phyloP scores from a whole-genome alignment of 2,888 invertebrate genomes.

The Laspeyria flexula region DNA sequence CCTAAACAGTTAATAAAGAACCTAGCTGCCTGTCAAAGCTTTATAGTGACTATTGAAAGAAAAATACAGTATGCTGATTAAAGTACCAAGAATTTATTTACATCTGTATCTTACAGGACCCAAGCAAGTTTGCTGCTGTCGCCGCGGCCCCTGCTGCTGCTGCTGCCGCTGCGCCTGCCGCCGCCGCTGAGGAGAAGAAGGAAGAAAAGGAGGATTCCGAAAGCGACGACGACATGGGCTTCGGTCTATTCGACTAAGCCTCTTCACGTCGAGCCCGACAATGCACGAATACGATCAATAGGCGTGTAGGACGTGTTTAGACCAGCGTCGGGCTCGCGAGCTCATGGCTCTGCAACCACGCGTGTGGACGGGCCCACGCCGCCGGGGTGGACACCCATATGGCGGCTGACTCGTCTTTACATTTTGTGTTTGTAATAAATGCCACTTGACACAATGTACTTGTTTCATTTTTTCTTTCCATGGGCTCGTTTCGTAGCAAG shows the following conservation, averaged over 20 bases:
- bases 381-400: conserved; percentile 80
- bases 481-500: not conserved
- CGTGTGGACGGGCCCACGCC: conserved; percentile 57
- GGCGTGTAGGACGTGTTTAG: conserved; percentile 43
- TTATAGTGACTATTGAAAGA: no score
- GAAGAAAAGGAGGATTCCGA: conserved; percentile 93
- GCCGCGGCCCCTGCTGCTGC: conserved; percentile 88
- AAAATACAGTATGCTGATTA: no score
- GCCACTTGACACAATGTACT: conserved; percentile 45
- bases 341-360: conserved; percentile 49
- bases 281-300: conserved; percentile 32
- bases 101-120: conserved; percentile 88
- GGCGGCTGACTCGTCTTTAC: conserved; percentile 65
- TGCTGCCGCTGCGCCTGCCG: conserved; percentile 88
- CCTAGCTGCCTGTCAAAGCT: not conserved
- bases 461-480: conserved; percentile 18
- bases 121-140: conserved; percentile 94
- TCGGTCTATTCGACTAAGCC: conserved; percentile 95
- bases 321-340: conserved; percentile 20
- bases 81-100: no score
- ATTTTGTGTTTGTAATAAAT: conserved; percentile 67
- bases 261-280: conserved; percentile 15
- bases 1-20: no score
- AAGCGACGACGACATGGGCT: conserved; percentile 98
- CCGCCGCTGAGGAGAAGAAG: conserved; percentile 90